phyloP scores from a whole-genome alignment of 2,888 invertebrate genomes.

The Caenorhabditis sp. region DNA sequence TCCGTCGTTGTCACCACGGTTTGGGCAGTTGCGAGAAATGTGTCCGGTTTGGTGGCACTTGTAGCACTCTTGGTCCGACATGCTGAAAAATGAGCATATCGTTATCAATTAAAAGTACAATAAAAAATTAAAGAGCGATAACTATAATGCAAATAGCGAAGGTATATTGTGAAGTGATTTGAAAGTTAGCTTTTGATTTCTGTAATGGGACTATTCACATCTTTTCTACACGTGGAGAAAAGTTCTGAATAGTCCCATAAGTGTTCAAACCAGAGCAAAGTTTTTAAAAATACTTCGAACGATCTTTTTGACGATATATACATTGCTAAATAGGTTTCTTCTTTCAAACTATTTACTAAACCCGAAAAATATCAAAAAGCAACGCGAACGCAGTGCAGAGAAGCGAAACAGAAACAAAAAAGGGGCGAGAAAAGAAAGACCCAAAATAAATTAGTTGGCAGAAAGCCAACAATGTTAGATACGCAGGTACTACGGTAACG shows the following conservation, averaged over 20 bases:
- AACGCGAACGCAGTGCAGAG: background rate
- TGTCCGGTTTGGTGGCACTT: constrained; percentile 65
- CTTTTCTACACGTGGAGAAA: too few species aligned
- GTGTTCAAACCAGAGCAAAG: too few species aligned
- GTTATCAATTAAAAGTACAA: background rate
- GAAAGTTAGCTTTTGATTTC: too few species aligned
- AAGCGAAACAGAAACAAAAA: constrained; percentile 1
- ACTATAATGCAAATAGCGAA: background rate
- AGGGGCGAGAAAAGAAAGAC: constrained; percentile 8
- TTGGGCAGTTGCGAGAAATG: constrained; percentile 60
- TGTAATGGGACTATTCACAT: too few species aligned
- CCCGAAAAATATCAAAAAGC: too few species aligned
- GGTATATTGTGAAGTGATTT: too few species aligned
- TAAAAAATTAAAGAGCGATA: background rate
- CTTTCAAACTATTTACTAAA: too few species aligned
- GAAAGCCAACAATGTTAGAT: constrained; percentile 35
- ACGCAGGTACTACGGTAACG: constrained; percentile 35
- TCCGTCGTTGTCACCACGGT: constrained; percentile 29
- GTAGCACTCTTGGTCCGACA: constrained; percentile 59
- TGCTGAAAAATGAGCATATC: constrained; percentile 4
- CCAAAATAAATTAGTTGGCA: constrained; percentile 32
- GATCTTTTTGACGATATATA: too few species aligned
- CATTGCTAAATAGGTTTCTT: too few species aligned
- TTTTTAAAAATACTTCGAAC: too few species aligned
- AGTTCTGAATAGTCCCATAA: too few species aligned